A percentile compares a stretch with the other conserved stretches of the same genome.
These are phyloP conservation scores for Meloidogyne hapla DNA, from an alignment of 1,140 invertebrate species.

Conservation along the genomic window DNA sequence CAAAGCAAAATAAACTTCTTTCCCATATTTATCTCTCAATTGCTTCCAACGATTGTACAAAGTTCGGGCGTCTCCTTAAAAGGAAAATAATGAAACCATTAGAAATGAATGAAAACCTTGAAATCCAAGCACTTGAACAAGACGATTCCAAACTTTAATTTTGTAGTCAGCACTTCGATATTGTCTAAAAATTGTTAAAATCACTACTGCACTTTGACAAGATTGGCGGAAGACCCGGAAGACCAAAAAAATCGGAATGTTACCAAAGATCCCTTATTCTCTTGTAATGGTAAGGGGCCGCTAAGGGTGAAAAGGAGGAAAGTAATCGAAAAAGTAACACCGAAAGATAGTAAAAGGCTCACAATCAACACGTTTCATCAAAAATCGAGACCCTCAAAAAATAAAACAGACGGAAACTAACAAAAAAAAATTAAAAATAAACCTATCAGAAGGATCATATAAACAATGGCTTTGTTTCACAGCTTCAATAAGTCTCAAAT, in stretches of 20 bases:
- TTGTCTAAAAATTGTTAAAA: conserved; percentile 23
- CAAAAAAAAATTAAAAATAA: neutral
- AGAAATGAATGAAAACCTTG: conserved; percentile 25
- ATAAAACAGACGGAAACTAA: conserved; percentile 5
- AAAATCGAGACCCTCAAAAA: neutral
- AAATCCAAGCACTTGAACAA: conserved; percentile 45
- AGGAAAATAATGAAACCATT: neutral
- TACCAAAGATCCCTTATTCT: too few species aligned
- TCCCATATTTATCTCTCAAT: conserved; percentile 41
- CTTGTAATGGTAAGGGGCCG: too few species aligned
- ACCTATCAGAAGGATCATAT: conserved; percentile 37
- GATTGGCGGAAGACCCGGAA: too few species aligned
- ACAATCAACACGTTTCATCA: too few species aligned
- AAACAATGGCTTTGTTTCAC: conserved; percentile 40
- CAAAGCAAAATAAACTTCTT: conserved; percentile 24
- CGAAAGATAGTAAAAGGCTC: too few species aligned
- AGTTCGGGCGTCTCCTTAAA: conserved; percentile 39
- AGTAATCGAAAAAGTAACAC: too few species aligned
- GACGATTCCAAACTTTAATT: conserved; percentile 49
- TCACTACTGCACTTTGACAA: too few species aligned
- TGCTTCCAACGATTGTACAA: conserved; percentile 46
- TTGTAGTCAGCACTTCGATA: conserved; percentile 39
- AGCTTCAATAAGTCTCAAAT: conserved; percentile 39
- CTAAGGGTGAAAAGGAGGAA: too few species aligned
- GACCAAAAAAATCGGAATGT: too few species aligned